phyloP scores from a whole-genome alignment of 2,113 vertebrate species.

The Fregetta grallaria region DNA sequence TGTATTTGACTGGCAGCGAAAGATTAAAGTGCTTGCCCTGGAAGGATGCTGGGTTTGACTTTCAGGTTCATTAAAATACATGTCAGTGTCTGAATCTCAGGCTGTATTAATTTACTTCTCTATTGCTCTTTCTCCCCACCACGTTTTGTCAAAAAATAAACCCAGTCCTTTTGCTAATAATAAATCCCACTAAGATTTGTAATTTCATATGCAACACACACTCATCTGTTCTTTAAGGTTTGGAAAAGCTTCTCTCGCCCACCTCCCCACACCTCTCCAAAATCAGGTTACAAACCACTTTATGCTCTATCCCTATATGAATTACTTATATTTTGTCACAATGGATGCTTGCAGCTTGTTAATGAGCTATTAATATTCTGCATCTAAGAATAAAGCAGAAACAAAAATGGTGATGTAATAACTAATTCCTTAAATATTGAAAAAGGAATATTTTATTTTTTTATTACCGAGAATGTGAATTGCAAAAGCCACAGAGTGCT shows the following conservation, averaged over 20 bases:
- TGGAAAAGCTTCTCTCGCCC: conserved; percentile 7
- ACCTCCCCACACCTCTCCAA: conserved; percentile 24
- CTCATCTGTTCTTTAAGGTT: conserved; percentile 24
- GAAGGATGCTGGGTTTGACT: not conserved
- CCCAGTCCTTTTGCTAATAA: conserved; percentile 18
- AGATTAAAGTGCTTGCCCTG: not conserved
- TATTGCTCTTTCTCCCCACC: not conserved
- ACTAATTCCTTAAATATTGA: not conserved
- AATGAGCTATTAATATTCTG: not conserved
- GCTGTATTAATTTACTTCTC: not conserved
- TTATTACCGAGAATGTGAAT: not conserved
- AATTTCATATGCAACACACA: not conserved
- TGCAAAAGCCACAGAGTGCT: not conserved
- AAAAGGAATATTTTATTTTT: not conserved
- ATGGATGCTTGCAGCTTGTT: not conserved
- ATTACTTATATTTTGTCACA: not conserved
- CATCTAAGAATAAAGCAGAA: not conserved
- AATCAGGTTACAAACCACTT: not conserved
- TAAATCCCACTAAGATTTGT: not conserved
- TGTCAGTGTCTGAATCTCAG: not conserved
- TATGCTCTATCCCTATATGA: not conserved
- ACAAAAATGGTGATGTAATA: not conserved
- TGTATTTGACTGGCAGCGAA: not conserved
- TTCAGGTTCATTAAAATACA: not conserved
- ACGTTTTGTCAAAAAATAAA: not conserved